These are phyloP conservation scores for Paguma larvata DNA, from an alignment of 2,797 vertebrate species.

Conservation along the genomic window DNA sequence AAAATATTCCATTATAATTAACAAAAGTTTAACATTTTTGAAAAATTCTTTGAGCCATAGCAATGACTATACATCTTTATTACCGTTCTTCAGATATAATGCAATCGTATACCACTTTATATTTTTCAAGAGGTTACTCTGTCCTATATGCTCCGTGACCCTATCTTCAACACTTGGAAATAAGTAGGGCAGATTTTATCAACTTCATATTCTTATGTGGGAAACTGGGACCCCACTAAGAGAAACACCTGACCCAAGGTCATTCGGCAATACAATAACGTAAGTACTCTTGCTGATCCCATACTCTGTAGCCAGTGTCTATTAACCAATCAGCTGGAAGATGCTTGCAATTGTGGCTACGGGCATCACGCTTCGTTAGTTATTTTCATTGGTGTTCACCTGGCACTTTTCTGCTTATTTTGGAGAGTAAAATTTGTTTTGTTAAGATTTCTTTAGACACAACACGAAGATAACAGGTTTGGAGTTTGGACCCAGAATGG, in stretches of 20 bases:
- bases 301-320: not conserved
- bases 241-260: not conserved
- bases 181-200: not conserved
- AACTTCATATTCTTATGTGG: not conserved
- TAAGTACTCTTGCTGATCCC: not conserved
- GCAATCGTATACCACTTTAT: not conserved
- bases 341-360: not conserved
- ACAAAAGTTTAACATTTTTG: not conserved
- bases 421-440: conserved; percentile 38
- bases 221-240: not conserved
- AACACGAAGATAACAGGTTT: conserved; percentile 63
- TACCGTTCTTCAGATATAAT: not conserved
- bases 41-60: not conserved
- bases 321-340: not conserved
- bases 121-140: not conserved
- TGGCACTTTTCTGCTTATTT: conserved; percentile 62
- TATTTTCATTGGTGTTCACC: conserved; percentile 8
- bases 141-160: not conserved
- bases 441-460: conserved; percentile 50
- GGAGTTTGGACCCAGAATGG: conserved; percentile 49
- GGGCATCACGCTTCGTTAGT: not conserved
- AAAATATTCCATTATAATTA: not conserved
- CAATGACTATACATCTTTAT: not conserved
- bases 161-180: not conserved
- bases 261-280: not conserved